Percentiles rank a stretch among this genome's conserved stretches.
These are phyloP conservation scores for Sipha flava DNA, from an alignment of 1,140 invertebrate species.

Conservation along the genomic window DNA sequence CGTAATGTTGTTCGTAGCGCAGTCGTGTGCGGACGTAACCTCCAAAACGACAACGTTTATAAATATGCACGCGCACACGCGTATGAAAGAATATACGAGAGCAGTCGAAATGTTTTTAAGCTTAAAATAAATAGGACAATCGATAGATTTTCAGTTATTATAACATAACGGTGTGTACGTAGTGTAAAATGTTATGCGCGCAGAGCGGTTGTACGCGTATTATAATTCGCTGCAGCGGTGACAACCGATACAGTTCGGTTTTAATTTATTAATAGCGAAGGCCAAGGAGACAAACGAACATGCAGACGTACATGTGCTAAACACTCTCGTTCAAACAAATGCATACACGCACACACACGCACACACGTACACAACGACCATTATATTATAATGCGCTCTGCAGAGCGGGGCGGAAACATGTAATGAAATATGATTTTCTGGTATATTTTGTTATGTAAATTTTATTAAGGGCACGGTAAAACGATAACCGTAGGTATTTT, in stretches of 20 bases:
- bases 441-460: background rate
- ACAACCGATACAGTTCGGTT: background rate
- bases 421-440: no score
- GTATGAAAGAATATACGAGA: background rate
- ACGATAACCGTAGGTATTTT: background rate
- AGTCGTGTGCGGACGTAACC: background rate
- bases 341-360: background rate
- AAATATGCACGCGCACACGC: background rate
- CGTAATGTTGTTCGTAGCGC: background rate
- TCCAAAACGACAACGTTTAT: background rate
- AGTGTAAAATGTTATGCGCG: no score
- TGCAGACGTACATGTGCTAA: constrained; percentile 6
- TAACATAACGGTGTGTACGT: background rate
- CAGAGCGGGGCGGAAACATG: no score
- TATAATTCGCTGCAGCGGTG: background rate
- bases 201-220: no score
- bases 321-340: background rate
- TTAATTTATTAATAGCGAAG: constrained; percentile 31
- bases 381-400: no score
- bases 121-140: background rate
- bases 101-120: background rate
- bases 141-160: background rate
- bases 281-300: background rate
- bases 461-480: background rate
- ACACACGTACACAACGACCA: background rate